Evolutionary conservation across 2,113 vertebrate species (phyloP).

Genomic region (Oncorhynchus keta): DNA sequence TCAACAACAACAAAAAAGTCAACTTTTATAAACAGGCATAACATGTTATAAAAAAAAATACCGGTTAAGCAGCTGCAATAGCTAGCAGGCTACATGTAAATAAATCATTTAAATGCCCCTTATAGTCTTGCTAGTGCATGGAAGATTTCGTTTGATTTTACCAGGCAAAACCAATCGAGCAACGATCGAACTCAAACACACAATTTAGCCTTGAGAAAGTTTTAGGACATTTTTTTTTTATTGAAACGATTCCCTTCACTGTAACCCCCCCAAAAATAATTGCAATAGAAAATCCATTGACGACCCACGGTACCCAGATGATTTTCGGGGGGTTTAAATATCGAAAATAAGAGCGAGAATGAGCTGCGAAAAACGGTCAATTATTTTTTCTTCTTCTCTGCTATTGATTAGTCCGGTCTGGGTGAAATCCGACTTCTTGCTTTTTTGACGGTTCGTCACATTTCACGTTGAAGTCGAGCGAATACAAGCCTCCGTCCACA

Average conservation of each 20-base stretch:
- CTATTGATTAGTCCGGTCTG: conserved; percentile 55
- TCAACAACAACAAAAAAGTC: too few relatives aligned
- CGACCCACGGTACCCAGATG: not conserved
- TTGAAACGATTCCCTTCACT: not conserved
- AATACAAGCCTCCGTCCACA: conserved; percentile 41
- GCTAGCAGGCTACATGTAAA: conserved; percentile 62
- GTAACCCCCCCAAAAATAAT: not conserved
- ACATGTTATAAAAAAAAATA: not conserved
- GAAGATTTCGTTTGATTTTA: conserved; percentile 49
- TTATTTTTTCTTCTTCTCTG: conserved; percentile 15
- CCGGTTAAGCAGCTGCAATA: conserved; percentile 54
- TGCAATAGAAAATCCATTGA: not conserved
- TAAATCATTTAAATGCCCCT: conserved; percentile 72
- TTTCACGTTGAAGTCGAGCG: conserved; percentile 73
- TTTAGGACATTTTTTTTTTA: not conserved
- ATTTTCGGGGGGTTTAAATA: not conserved
- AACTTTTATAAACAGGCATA: not conserved
- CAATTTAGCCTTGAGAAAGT: not conserved
- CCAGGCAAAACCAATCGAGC: conserved; percentile 47
- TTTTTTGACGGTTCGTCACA: conserved; percentile 78
- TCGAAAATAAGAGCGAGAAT: not conserved
- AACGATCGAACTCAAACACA: not conserved
- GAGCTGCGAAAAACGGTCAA: conserved; percentile 9
- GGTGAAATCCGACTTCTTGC: conserved; percentile 61
- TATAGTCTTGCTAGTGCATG: conserved; percentile 55